Evolutionary conservation across 2,888 invertebrate genomes (phyloP), one percentile per base, ranked within the genome.

Genomic region (Teleogryllus oceanicus): DNA sequence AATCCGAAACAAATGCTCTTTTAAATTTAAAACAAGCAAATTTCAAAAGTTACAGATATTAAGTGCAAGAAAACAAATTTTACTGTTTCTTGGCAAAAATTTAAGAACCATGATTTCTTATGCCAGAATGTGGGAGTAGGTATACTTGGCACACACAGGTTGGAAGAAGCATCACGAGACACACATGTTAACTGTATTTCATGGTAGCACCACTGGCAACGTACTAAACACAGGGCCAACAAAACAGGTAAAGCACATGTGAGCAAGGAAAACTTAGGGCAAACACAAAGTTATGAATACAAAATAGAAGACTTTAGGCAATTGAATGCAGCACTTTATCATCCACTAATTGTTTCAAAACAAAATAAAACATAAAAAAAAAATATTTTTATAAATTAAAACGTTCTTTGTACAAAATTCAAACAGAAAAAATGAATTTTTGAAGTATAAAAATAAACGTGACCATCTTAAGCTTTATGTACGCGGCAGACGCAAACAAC

Each of bases 161-260:
- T 18, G 62, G n/a, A 13, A 1, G 13, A 62, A 62, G 62, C 62
- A 62, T 62, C 62, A 62, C 62, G 16, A 62, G 62, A 62, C 62
- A n/a, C 37, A 37, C 37, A 37, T 37, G 37, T 37, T 37, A 37
- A 8, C 37, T 62, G 62, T 62, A 13, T 62, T 62, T 62, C n/a
- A 62, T 18, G n/a, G n/a, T 62, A 62, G 62, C 62, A 62, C n/a
- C 62, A 62, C 62, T 62, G 62, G 62, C 62, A 18, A 37, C 0
- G 37, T 37, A 37, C 37, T 37, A 37, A 37, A 37, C n/a, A 62
- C 62, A 62, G 62, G 62, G 16, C 62, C 16, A 62, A 62, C 62
- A 62, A n/a, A 62, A 62, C 62, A 62, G 62, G 62, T 62, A 62
- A 62, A 62, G 62, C 62, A 62, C 62, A 62, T 62, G 62, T 62